Percentiles rank a stretch among this genome's conserved stretches.
Conservation (phyloP, 2,888 invertebrate species). For the Ormyrus thymus region DNA sequence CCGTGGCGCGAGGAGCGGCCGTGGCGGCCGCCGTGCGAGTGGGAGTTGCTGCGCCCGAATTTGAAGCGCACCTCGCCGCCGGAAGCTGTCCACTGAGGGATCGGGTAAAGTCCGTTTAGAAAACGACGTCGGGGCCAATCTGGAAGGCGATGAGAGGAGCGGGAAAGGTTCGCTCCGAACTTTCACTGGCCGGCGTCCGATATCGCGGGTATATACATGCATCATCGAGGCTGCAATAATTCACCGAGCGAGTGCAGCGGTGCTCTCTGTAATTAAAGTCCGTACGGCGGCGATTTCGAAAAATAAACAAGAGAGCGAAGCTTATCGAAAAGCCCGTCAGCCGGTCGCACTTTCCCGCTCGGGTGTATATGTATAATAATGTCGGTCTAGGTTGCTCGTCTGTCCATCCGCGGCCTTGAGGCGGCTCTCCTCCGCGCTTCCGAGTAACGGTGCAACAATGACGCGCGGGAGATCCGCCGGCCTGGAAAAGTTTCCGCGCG, state of each 20-base stretch:
- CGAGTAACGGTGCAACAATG: neutral
- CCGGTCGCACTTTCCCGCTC: constrained; percentile 27
- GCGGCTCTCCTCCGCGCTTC: neutral
- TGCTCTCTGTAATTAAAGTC: no score
- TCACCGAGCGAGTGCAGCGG: neutral
- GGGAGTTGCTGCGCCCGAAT: constrained; percentile 72
- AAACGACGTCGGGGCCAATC: no score
- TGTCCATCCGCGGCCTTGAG: constrained; percentile 12
- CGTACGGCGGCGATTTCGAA: no score
- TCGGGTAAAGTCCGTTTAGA: neutral
- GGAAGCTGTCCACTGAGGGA: constrained; percentile 21
- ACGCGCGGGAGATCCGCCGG: constrained; percentile 9
- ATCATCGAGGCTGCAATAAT: constrained; percentile 15
- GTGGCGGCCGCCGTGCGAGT: constrained; percentile 67
- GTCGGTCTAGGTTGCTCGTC: constrained; percentile 30
- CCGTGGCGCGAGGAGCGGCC: neutral
- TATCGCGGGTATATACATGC: neutral
- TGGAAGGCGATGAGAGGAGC: no score
- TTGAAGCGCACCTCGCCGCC: constrained; percentile 65
- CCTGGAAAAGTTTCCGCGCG: constrained; percentile 10
- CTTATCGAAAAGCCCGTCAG: constrained; percentile 32
- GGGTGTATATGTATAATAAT: constrained; percentile 21
- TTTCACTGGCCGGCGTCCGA: no score
- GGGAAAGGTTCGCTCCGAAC: no score
- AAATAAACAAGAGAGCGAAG: constrained; percentile 3